Evolutionary conservation across 2,113 vertebrate genomes (phyloP).

Genomic region (Meles meles): DNA sequence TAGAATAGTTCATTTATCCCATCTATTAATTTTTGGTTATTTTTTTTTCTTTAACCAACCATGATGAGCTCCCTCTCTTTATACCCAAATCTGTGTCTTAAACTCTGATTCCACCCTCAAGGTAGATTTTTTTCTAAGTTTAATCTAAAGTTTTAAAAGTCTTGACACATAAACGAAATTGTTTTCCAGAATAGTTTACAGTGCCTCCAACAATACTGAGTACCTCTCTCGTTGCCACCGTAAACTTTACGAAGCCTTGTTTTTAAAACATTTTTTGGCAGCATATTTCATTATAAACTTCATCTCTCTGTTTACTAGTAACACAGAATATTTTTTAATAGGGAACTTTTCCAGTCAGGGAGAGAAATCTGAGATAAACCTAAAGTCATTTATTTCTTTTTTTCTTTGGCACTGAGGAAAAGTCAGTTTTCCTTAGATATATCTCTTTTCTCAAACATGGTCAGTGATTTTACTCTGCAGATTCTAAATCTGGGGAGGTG

Average conservation of each 20-base stretch:
- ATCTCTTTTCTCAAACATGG: background rate
- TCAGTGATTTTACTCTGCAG: background rate
- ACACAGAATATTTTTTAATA: constrained; percentile 12
- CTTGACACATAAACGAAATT: background rate
- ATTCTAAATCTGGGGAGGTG: background rate
- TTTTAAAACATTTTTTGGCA: background rate
- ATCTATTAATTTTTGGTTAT: background rate
- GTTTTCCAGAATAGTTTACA: background rate
- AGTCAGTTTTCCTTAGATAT: background rate
- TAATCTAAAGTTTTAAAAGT: background rate
- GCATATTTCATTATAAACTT: background rate
- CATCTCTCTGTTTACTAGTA: background rate
- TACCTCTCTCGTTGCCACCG: background rate
- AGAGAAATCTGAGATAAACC: background rate
- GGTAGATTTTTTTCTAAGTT: background rate
- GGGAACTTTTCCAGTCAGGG: background rate
- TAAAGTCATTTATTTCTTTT: background rate
- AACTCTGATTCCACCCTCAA: background rate
- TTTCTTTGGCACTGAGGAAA: background rate
- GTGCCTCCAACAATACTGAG: background rate
- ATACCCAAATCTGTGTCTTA: background rate
- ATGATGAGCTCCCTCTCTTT: background rate
- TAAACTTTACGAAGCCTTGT: background rate
- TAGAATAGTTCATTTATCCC: background rate
- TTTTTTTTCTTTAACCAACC: background rate